Evolutionary conservation across 2,797 vertebrate species (phyloP).

Genomic region (Diplodus puntazzo): DNA sequence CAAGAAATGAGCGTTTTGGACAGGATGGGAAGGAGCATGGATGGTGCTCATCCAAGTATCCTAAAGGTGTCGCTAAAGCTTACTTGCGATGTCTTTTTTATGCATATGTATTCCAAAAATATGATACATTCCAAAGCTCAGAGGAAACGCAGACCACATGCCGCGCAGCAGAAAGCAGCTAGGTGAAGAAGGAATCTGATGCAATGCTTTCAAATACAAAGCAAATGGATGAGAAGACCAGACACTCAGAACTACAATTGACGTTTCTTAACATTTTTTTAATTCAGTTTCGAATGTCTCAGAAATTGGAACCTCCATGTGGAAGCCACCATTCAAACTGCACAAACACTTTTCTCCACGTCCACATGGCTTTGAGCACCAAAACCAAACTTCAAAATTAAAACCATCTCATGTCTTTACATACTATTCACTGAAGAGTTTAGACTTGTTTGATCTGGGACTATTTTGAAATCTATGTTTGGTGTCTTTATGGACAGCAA

Average conservation of each 20-base stretch:
- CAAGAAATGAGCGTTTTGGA: background rate
- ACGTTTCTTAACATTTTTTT: background rate
- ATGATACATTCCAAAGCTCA: constrained; percentile 36
- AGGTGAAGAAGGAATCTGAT: constrained; percentile 25
- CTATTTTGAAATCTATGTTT: constrained; percentile 1
- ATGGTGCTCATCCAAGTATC: background rate
- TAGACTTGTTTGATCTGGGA: background rate
- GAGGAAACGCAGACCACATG: constrained; percentile 36
- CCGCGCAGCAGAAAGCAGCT: constrained; percentile 1
- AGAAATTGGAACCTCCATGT: constrained; percentile 23
- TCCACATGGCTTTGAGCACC: background rate
- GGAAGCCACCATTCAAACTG: background rate
- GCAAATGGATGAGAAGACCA: constrained; percentile 17
- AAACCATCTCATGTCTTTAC: background rate
- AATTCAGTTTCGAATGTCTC: constrained; percentile 19
- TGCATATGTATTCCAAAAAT: constrained; percentile 17
- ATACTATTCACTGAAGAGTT: background rate
- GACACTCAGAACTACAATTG: constrained; percentile 17
- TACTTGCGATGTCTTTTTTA: constrained; percentile 18
- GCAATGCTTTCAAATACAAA: constrained; percentile 36
- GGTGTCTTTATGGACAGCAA: background rate
- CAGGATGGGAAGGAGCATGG: background rate
- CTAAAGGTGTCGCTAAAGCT: constrained; percentile 15
- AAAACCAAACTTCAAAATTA: background rate
- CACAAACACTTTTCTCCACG: background rate